A percentile compares a stretch with the other conserved stretches of the same genome.
Evolutionary conservation across 2,797 vertebrate species (phyloP).

Genomic region (Galaxias olidus): DNA sequence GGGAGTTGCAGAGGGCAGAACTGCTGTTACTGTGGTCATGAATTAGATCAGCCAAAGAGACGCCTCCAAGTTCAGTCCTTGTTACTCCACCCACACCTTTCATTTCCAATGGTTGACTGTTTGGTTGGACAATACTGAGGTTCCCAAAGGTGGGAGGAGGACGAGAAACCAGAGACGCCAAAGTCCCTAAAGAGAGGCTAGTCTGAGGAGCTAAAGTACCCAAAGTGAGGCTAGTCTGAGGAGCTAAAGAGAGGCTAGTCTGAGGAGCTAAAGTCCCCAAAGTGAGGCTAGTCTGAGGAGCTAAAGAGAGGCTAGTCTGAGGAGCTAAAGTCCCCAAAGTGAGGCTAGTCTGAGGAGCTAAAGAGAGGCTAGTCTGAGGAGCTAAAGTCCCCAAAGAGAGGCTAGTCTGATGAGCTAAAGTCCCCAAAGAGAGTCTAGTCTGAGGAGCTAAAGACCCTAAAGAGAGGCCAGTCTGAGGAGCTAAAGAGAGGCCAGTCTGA

Average conservation of each 20-base stretch:
- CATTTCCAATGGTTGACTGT: constrained; percentile 51
- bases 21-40: constrained; percentile 80
- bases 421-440: constrained; percentile 7
- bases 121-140: constrained; percentile 66
- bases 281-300: too few relatives aligned
- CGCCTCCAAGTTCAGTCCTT: constrained; percentile 63
- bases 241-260: constrained; percentile 30
- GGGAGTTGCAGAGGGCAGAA: constrained; percentile 54
- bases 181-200: constrained; percentile 62
- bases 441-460: too few relatives aligned
- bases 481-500: constrained; percentile 51
- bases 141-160: constrained; percentile 65
- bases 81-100: constrained; percentile 49
- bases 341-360: too few relatives aligned
- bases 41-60: constrained; percentile 86
- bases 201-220: constrained; percentile 66
- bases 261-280: constrained; percentile 58
- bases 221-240: too few relatives aligned
- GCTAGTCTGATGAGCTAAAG: background rate
- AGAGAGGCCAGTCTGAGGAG: constrained; percentile 19
- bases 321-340: too few relatives aligned
- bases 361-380: constrained; percentile 43
- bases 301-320: too few relatives aligned
- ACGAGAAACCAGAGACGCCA: constrained; percentile 44
- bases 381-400: constrained; percentile 40